phyloP scores from a whole-genome alignment of 2,797 vertebrate species.

The Rachycentron canadum region DNA sequence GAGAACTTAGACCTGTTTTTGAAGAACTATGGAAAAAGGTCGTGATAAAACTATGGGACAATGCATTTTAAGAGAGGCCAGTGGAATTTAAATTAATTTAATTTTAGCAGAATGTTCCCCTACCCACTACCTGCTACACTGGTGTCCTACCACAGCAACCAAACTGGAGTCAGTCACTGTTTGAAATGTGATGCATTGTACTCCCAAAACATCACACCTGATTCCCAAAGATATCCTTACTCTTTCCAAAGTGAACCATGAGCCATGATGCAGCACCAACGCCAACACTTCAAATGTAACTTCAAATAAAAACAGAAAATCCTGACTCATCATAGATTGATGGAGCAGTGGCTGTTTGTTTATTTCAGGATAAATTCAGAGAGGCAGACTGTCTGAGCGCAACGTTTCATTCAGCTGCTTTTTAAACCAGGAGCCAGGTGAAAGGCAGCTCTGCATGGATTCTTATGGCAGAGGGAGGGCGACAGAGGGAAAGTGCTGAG shows the following conservation, averaged over 20 bases:
- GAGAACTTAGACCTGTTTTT: conserved; percentile 20
- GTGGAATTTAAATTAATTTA: neutral
- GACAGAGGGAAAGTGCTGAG: conserved; percentile 30
- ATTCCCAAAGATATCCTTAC: conserved; percentile 21
- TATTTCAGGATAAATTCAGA: conserved; percentile 46
- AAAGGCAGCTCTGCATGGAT: conserved; percentile 1
- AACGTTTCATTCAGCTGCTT: conserved; percentile 31
- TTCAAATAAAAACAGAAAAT: conserved; percentile 33
- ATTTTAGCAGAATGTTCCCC: neutral
- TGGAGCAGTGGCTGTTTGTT: conserved; percentile 35
- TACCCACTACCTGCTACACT: neutral
- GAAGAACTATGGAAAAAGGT: conserved; percentile 8
- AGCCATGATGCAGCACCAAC: neutral
- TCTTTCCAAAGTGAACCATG: conserved; percentile 23
- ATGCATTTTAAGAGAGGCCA: neutral
- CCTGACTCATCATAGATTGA: conserved; percentile 52
- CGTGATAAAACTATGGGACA: neutral
- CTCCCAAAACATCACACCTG: neutral
- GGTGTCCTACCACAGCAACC: neutral
- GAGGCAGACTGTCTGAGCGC: conserved; percentile 18
- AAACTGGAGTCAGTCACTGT: neutral
- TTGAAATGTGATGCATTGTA: neutral
- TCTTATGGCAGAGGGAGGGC: conserved; percentile 22
- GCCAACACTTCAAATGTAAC: conserved; percentile 33
- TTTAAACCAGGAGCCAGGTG: conserved; percentile 17